These are phyloP conservation scores for Motacilla alba DNA, from an alignment of 2,113 vertebrate species.

Conservation along the genomic window DNA sequence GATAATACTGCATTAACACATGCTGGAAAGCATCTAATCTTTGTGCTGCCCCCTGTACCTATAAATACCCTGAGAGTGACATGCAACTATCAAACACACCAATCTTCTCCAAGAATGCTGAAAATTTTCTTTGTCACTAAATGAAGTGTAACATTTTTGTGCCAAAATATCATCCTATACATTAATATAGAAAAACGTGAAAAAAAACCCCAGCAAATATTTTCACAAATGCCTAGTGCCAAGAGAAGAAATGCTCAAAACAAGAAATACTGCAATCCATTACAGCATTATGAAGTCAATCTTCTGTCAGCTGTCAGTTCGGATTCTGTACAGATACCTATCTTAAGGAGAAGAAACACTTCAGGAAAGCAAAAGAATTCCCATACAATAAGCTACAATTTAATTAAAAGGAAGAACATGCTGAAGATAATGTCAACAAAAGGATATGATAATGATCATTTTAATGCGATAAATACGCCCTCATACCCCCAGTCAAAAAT, in stretches of 20 bases:
- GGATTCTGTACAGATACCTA: neutral
- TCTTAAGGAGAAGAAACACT: neutral
- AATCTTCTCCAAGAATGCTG: neutral
- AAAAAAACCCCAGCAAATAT: neutral
- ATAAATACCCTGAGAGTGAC: neutral
- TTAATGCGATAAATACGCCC: neutral
- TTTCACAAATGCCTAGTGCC: neutral
- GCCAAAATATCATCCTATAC: neutral
- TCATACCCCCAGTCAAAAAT: neutral
- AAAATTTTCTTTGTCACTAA: neutral
- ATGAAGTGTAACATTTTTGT: neutral
- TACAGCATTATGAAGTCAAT: neutral
- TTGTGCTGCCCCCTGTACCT: neutral
- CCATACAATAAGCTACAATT: neutral
- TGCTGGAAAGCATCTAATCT: neutral
- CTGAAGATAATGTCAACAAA: neutral
- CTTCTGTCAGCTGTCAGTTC: neutral
- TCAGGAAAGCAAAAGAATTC: neutral
- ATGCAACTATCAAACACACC: neutral
- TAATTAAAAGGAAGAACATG: neutral
- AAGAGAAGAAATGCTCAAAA: neutral
- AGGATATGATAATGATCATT: neutral
- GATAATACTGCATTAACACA: neutral
- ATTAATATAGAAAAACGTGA: neutral
- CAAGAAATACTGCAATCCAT: neutral